These are phyloP conservation scores for Uropetala carovei DNA, from an alignment of 2,888 invertebrate genomes.

Conservation along the genomic window DNA sequence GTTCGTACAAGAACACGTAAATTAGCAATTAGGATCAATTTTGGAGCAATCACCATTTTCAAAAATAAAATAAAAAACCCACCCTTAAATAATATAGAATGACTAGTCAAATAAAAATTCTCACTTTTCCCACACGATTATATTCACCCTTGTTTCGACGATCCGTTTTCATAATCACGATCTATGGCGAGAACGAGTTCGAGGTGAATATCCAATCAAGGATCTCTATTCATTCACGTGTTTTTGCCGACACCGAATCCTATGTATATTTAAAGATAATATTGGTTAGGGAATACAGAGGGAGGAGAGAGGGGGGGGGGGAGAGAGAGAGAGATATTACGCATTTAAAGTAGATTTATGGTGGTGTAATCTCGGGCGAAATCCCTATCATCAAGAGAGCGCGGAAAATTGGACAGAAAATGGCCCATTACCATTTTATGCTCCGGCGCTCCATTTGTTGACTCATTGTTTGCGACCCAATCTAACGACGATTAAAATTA, in stretches of 20 bases:
- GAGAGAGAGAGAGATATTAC: no score
- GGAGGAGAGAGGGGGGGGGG: not conserved
- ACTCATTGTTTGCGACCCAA: not conserved
- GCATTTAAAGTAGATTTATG: not conserved
- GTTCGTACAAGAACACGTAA: no score
- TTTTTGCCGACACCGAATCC: not conserved
- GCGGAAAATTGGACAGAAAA: not conserved
- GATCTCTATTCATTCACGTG: not conserved
- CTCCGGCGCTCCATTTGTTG: not conserved
- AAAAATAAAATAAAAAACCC: no score
- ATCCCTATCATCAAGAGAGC: not conserved
- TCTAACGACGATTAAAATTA: not conserved
- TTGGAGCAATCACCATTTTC: no score
- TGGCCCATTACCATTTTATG: not conserved
- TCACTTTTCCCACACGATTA: not conserved
- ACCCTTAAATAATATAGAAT: no score
- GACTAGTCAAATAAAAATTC: not conserved
- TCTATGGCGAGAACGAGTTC: not conserved
- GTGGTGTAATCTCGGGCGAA: not conserved
- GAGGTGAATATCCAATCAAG: not conserved
- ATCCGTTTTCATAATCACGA: not conserved
- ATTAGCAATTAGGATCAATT: no score
- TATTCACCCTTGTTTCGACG: not conserved
- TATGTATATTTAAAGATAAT: not conserved
- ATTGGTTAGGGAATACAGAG: not conserved